Percentiles rank a stretch among this genome's conserved stretches.
These are phyloP conservation scores for Turnix velox DNA, from an alignment of 2,113 vertebrate genomes.

Conservation along the genomic window DNA sequence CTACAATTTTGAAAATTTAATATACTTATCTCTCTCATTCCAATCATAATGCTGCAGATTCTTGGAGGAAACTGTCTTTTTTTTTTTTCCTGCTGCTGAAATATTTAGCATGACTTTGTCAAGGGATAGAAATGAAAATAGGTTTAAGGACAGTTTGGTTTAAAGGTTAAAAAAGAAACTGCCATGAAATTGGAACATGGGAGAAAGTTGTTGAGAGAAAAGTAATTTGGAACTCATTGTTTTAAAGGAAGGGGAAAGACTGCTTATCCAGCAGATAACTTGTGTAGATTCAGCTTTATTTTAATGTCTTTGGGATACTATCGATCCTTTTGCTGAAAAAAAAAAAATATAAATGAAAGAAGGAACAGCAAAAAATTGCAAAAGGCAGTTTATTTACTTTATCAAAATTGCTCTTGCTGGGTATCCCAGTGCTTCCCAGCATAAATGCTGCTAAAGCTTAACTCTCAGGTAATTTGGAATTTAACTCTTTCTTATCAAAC, in stretches of 20 bases:
- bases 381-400: background rate
- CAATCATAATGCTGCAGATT: background rate
- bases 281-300: conserved; percentile 44
- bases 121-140: background rate
- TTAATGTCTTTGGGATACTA: conserved; percentile 33
- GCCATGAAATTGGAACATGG: background rate
- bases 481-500: background rate
- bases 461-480: background rate
- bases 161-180: background rate
- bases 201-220: background rate
- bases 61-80: background rate
- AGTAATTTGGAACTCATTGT: background rate
- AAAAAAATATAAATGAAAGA: background rate
- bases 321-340: background rate
- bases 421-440: background rate
- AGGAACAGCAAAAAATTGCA: background rate
- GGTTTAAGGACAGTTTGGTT: conserved; percentile 15
- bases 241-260: background rate
- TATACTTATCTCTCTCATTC: background rate
- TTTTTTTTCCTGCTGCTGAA: background rate
- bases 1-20: background rate
- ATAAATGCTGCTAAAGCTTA: background rate
- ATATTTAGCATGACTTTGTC: background rate
- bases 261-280: conserved; percentile 34
- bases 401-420: background rate